A percentile compares a stretch with the other conserved stretches of the same genome.
These are phyloP conservation scores for Dipodomys spectabilis DNA, from an alignment of 2,113 vertebrate species.

Conservation along the genomic window DNA sequence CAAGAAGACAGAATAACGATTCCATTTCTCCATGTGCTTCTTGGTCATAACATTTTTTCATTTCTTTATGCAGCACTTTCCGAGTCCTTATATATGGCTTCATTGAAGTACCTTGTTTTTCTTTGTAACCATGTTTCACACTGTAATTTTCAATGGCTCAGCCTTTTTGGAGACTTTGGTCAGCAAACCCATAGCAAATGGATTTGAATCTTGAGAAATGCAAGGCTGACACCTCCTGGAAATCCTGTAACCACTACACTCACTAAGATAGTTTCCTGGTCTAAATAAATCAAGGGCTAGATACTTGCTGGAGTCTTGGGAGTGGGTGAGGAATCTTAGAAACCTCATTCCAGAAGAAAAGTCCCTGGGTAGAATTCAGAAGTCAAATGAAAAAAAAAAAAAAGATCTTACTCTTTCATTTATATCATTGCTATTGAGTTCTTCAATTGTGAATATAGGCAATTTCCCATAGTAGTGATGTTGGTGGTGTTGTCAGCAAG, in stretches of 20 bases:
- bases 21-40: neutral
- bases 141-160: neutral
- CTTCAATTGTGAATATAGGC: neutral
- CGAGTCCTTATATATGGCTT: conserved; percentile 9
- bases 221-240: conserved; percentile 82
- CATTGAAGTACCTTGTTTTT: conserved; percentile 7
- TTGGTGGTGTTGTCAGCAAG: neutral
- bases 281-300: too few relatives aligned
- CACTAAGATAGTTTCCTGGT: neutral
- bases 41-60: conserved; percentile 9
- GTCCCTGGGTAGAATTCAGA: neutral
- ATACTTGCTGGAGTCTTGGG: too few relatives aligned
- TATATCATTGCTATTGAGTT: neutral
- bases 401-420: neutral
- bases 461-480: neutral
- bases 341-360: neutral
- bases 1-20: neutral
- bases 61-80: conserved; percentile 1
- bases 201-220: conserved; percentile 54
- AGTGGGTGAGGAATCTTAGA: too few relatives aligned
- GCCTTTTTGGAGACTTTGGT: neutral
- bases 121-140: conserved; percentile 7
- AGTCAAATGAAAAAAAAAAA: neutral
- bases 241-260: neutral
- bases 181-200: neutral